A percentile compares a stretch with the other conserved stretches of the same genome.
These are phyloP conservation scores for Coryphaenoides rupestris DNA, from an alignment of 2,113 vertebrate species.

Conservation along the genomic window DNA sequence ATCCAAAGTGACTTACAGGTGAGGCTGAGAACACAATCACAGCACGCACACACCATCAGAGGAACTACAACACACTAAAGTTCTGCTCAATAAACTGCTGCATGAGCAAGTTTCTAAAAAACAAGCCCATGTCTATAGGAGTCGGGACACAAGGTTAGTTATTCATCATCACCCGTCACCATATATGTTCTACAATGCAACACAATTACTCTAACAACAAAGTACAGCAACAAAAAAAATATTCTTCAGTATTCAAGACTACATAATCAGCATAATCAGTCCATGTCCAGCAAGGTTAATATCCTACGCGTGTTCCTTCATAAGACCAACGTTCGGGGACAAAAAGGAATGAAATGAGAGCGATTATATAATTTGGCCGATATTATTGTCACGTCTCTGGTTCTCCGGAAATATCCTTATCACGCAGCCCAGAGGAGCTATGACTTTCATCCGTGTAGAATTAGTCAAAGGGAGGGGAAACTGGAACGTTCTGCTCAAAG, in stretches of 20 bases:
- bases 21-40: too few species aligned
- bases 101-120: too few species aligned
- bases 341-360: background rate
- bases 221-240: constrained; percentile 11
- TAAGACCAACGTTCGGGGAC: background rate
- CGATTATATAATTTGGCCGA: background rate
- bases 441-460: background rate
- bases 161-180: too few species aligned
- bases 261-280: background rate
- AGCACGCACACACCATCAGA: too few species aligned
- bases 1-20: too few species aligned
- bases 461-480: background rate
- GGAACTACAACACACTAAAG: too few species aligned
- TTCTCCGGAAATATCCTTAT: background rate
- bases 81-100: too few species aligned
- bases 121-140: too few species aligned
- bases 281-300: background rate
- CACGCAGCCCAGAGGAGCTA: background rate
- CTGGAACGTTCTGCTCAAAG: too few species aligned
- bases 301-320: background rate
- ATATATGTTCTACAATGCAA: too few species aligned
- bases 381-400: background rate
- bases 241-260: background rate
- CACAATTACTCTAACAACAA: too few species aligned
- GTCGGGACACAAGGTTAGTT: too few species aligned